These are phyloP conservation scores for Syngnathus floridae DNA, from an alignment of 2,113 vertebrate species.

Conservation along the genomic window DNA sequence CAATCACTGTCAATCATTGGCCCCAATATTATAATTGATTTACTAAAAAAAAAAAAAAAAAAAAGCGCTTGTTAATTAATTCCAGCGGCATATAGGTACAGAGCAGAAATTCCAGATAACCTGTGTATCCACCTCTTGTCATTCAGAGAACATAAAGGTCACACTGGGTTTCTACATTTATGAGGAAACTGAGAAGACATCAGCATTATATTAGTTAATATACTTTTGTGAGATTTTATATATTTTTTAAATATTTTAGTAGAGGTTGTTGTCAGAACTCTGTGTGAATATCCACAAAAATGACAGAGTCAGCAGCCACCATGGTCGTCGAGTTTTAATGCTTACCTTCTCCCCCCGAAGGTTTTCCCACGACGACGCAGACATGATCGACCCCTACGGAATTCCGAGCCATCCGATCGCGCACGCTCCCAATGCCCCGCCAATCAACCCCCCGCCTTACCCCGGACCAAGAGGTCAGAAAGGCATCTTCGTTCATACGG, in stretches of 20 bases:
- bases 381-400: constrained; percentile 41
- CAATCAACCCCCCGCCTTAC: constrained; percentile 63
- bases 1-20: no score
- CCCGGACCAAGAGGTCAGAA: constrained; percentile 57
- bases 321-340: not conserved
- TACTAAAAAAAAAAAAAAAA: no score
- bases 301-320: not conserved
- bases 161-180: not conserved
- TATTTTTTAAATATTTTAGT: no score
- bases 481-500: not conserved
- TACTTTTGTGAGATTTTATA: no score
- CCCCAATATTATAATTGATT: no score
- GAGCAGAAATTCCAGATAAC: not conserved
- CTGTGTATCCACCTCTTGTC: not conserved
- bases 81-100: no score
- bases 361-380: constrained; percentile 20
- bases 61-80: no score
- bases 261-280: no score
- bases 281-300: not conserved
- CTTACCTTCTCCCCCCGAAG: constrained; percentile 15
- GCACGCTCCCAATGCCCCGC: constrained; percentile 56
- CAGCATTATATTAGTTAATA: no score
- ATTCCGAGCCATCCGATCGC: constrained; percentile 53
- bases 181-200: not conserved
- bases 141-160: no score